Evolutionary conservation across 2,113 vertebrate species (phyloP), one percentile per base, ranked within the genome.

Genomic region (Trichechus manatus): DNA sequence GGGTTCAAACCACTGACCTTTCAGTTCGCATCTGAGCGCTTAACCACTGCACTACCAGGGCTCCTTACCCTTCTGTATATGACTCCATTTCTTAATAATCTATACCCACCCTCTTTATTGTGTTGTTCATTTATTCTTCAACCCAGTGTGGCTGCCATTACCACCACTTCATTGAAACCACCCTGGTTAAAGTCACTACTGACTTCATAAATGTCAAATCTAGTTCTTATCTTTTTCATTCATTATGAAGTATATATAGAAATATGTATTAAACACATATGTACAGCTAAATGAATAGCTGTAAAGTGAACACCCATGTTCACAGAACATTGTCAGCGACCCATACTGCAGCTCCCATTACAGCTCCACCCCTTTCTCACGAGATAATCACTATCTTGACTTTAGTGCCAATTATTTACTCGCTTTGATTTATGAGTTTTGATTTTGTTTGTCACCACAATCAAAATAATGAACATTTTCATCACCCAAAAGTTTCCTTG

Each of bases 141-240:
- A 2, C 14, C n/a, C 3, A 0, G 1, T 59, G 63, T 61, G n/a
- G 29, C 50, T 93, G 33, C 31, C n/a, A 59, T 86, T 90, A 86
- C 56, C 50, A 31, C 50, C 27, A 36, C 72, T 59, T 80, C 47
- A 53, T 36, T 92, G 84, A 89, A 95, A 85, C 59, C 14, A 74
- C 15, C 33, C 23, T 82, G 82, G 75, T 87, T 87, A 87, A 94
- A 85, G 77, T 81, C 77, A 84, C 47, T 86, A 36, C n/a, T 75
- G 53, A 66, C 17, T 93, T 93, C 44, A 88, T 75, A n/a, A 91
- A 81, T 64, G 64, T 91, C 53, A 53, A 70, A 64, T 75, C 6
- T 19, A 82, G 23, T 84, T n/a, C 80, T 95, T 91, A 85, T 5
- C 31, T 92, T 89, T 20, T 80, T 22, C 29, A 53, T 95, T 78